phyloP scores from a whole-genome alignment of 2,888 invertebrate species.

The Sclerodermus sp. region DNA sequence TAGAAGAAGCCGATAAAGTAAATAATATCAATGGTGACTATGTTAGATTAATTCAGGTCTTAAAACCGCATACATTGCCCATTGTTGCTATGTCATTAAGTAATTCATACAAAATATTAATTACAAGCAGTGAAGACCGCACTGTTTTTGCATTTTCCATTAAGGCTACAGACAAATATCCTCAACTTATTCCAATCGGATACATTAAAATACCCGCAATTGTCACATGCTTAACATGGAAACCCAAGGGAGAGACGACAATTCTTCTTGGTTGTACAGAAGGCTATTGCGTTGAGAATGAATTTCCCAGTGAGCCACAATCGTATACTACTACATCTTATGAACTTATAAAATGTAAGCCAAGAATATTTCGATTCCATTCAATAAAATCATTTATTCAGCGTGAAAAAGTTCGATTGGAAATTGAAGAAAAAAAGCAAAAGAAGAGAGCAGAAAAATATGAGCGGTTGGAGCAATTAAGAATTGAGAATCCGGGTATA shows the following conservation, averaged over 20 bases:
- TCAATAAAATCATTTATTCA: slow-evolving; percentile 66
- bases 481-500: slow-evolving; percentile 63
- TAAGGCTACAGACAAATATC: slow-evolving; percentile 41
- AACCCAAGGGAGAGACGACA: slow-evolving; percentile 59
- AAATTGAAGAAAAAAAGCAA: slow-evolving; percentile 62
- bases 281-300: slow-evolving; percentile 63
- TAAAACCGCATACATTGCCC: slow-evolving; percentile 69
- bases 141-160: slow-evolving; percentile 71
- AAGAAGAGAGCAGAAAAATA: slow-evolving; percentile 60
- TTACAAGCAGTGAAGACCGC: slow-evolving; percentile 69
- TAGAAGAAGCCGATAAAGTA: slow-evolving; percentile 16
- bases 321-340: slow-evolving; percentile 59
- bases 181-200: slow-evolving; percentile 68
- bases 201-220: slow-evolving; percentile 67
- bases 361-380: slow-evolving; percentile 59
- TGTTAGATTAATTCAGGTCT: slow-evolving; percentile 43
- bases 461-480: slow-evolving; percentile 64
- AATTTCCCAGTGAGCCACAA: slow-evolving; percentile 57
- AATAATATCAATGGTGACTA: slow-evolving; percentile 21
- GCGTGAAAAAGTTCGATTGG: slow-evolving; percentile 63
- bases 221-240: slow-evolving; percentile 72
- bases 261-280: slow-evolving; percentile 62
- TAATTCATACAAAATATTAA: slow-evolving; percentile 58
- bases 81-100: slow-evolving; percentile 68
- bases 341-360: slow-evolving; percentile 48